Evolutionary conservation across 1,140 invertebrate species (phyloP).

Genomic region (Habropoda laboriosa): DNA sequence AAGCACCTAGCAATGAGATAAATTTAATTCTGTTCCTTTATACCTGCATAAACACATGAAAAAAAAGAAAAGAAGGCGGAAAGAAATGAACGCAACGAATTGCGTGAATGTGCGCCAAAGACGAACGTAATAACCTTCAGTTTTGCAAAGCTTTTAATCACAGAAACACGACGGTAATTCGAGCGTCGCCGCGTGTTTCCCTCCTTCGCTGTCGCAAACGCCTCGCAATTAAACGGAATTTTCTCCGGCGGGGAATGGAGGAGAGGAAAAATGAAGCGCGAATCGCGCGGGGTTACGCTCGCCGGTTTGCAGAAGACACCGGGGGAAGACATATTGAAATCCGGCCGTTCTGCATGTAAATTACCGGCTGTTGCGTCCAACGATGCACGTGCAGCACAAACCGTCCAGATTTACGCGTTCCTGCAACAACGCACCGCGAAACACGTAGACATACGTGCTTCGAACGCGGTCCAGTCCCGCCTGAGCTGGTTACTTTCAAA

Average conservation of each 20-base stretch:
- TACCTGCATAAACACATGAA: too few species aligned
- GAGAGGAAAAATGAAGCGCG: neutral
- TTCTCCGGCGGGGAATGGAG: neutral
- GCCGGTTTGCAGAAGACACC: neutral
- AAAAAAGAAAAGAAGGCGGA: too few species aligned
- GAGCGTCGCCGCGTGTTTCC: too few species aligned
- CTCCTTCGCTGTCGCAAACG: too few species aligned
- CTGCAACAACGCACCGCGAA: constrained; percentile 14
- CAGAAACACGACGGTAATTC: too few species aligned
- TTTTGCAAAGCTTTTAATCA: too few species aligned
- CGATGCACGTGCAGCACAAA: constrained; percentile 24
- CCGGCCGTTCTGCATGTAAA: constrained; percentile 27
- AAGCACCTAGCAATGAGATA: too few species aligned
- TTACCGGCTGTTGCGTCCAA: neutral
- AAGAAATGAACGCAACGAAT: too few species aligned
- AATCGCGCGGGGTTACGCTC: neutral
- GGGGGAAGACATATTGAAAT: constrained; percentile 9
- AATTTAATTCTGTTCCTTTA: too few species aligned
- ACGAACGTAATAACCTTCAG: too few species aligned
- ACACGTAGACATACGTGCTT: constrained; percentile 39
- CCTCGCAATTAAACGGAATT: neutral
- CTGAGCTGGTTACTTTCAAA: constrained; percentile 19
- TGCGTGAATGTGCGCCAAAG: too few species aligned
- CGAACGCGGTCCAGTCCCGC: neutral
- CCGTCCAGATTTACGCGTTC: constrained; percentile 35